Evolutionary conservation across 2,113 vertebrate genomes (phyloP), one percentile per base, ranked within the genome.

Genomic region (Rhizomys pruinosus): DNA sequence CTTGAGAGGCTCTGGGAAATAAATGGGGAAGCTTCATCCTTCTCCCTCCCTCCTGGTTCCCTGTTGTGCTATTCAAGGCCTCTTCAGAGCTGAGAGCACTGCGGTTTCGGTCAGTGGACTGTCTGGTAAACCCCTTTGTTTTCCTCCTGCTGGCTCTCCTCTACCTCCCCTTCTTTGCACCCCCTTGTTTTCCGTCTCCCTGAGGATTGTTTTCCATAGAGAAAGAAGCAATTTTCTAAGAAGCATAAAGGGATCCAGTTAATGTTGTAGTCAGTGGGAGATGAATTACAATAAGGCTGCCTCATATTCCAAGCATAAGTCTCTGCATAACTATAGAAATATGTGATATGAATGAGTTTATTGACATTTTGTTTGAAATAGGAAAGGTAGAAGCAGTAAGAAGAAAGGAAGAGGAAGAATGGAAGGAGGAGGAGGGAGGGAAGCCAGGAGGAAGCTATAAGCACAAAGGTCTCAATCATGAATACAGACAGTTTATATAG

Each of bases 161-260:
- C 71, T 84, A n/a, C n/a, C 61, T 2, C 0, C 32, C 68, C 61
- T 72, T 61, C 11, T 27, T 74, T 69, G 27, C 39, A 29, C 32
- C 34, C 10, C 19, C n/a, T n/a, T n/a, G n/a, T n/a, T 90, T 84
- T 39, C 34, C 17, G n/a, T 80, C 82, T 61, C 90, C 77, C 89
- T 42, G 69, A 80, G 55, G n/a, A n/a, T 77, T 79, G 37, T 87
- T 96, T 93, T 94, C 84, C 93, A 86, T 77, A 73, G 78, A n/a
- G 66, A 93, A 78, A 92, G 85, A 82, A 94, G 34, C 57, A 94
- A 78, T 94, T 92, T 23, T 91, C 78, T 93, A 81, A 69, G 72
- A 76, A 93, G 8, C 80, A 94, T 93, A 96, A 93, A 90, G 85
- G n/a, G 76, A 34, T 34, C 6, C 23, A 61, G 69, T 88, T 82